Base-by-base conservation (phyloP, 2,888 invertebrate genomes). In the Cancer borealis region DNA sequence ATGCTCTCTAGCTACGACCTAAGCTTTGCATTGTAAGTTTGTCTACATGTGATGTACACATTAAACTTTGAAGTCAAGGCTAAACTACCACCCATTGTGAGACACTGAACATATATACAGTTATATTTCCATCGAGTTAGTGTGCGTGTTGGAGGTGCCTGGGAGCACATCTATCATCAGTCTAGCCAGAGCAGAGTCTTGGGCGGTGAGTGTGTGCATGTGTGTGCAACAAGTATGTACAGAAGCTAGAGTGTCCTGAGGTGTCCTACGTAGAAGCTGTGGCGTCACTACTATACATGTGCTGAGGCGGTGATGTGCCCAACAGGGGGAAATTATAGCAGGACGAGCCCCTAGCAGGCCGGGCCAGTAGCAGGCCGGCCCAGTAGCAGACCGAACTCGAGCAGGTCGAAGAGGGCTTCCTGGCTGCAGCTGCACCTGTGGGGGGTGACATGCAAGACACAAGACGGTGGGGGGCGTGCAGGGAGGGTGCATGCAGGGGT, bases 221-320 rank as follows among this genome's bases (percentile, higher is more conserved):
- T 73, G 60, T 60, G 91, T 91, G 91, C 66, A 73, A 91, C 91
- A 66, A 66, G 45, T 66, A 91, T 91, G 91, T 91, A 91, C 91
- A 91, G 39, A 91, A 73, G 66, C 91, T 91, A 66, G 66, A 17
- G 91, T 66, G 12, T 91, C 91, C 14, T 46, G 91, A 45, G 46
- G 91, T 45, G 84, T 91, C 93, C 93, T 93, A 93, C 93, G 93
- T 93, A 87, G 87, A 91, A 93, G 91, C 91, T 87, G 93, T 93
- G 93, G 93, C 93, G 66, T 47, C 87, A 87, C 93, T 93, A 93
- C 87, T 60, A 21, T 87, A 93, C 91, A 88, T 87, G 93, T 93
- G 93, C 93, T 93, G 87, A 91, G 93, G 92, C 88, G 92, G 92
- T 88, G 87, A 26, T 17, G 60, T 49, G 91, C 91, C 73, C 91